These are phyloP conservation scores for Drosophila mojavensis DNA, from an alignment of 1,140 invertebrate species.

Conservation along the genomic window DNA sequence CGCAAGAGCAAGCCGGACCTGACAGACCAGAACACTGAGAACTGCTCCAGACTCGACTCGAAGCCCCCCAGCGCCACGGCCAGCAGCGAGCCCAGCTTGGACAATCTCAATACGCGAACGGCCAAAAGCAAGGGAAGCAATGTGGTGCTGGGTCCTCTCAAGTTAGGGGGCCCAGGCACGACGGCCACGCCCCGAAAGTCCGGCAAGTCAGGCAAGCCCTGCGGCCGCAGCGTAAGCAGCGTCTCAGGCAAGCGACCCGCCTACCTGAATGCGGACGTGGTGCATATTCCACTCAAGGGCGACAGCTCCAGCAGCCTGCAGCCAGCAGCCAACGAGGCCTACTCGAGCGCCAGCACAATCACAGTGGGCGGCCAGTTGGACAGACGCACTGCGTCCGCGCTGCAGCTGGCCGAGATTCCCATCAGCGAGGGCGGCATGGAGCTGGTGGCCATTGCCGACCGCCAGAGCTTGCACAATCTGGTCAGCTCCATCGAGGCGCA, in stretches of 20 bases:
- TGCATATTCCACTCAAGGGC: constrained; percentile 87
- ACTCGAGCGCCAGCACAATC: constrained; percentile 77
- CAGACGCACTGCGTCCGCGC: constrained; percentile 77
- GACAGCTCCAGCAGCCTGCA: constrained; percentile 82
- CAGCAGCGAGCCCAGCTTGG: constrained; percentile 69
- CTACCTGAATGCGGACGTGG: constrained; percentile 84
- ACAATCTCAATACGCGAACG: constrained; percentile 45
- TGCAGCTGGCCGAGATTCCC: constrained; percentile 83
- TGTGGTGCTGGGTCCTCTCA: constrained; percentile 44
- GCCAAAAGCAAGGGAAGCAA: constrained; percentile 36
- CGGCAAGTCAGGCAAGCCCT: constrained; percentile 82
- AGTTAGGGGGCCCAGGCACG: constrained; percentile 10
- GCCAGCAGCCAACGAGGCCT: constrained; percentile 56
- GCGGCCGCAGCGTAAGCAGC: constrained; percentile 86
- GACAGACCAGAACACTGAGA: constrained; percentile 46
- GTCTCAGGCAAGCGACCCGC: constrained; percentile 85
- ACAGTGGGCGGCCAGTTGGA: constrained; percentile 74
- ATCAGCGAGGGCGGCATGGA: constrained; percentile 83
- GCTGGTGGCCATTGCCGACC: constrained; percentile 82
- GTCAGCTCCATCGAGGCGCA: constrained; percentile 79
- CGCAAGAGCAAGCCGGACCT: constrained; percentile 84
- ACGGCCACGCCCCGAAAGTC: constrained; percentile 21
- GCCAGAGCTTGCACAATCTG: constrained; percentile 79
- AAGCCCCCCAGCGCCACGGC: constrained; percentile 51
- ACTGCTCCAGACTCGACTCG: constrained; percentile 29